phyloP scores from a whole-genome alignment of 1,140 invertebrate genomes.

The Brachionus rubens region DNA sequence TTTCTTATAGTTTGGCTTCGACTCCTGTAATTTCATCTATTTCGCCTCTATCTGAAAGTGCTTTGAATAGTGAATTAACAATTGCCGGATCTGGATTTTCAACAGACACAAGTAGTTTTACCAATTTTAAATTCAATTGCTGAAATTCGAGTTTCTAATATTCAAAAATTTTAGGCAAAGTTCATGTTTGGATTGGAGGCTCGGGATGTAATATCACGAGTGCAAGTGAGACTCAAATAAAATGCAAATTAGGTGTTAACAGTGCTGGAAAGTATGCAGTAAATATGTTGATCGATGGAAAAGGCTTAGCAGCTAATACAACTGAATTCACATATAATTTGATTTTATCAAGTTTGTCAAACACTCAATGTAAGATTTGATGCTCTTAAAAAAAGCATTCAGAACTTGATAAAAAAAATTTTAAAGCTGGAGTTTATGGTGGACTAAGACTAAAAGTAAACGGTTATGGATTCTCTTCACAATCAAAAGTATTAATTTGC shows the following conservation, averaged over 20 bases:
- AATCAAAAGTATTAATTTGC: too few species aligned
- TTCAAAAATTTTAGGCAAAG: neutral
- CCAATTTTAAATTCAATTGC: neutral
- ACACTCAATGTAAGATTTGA: too few species aligned
- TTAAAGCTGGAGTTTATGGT: too few species aligned
- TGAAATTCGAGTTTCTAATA: conserved; percentile 31
- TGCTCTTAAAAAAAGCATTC: too few species aligned
- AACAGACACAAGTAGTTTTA: neutral
- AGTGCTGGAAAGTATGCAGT: conserved; percentile 47
- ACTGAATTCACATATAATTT: too few species aligned
- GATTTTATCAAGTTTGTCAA: too few species aligned
- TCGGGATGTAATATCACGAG: conserved; percentile 45
- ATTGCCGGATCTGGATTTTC: conserved; percentile 52
- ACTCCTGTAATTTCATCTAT: neutral
- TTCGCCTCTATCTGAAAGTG: neutral
- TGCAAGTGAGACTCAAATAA: conserved; percentile 42
- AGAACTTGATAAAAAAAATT: too few species aligned
- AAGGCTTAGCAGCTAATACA: conserved; percentile 19
- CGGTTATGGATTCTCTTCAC: too few species aligned
- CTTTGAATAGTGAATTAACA: conserved; percentile 28
- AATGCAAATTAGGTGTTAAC: conserved; percentile 47
- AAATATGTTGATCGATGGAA: conserved; percentile 13
- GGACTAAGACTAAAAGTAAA: too few species aligned
- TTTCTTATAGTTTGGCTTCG: neutral
- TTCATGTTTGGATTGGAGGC: conserved; percentile 49